Evolutionary conservation across 2,797 vertebrate species (phyloP).

Genomic region (Onychomys torridus): DNA sequence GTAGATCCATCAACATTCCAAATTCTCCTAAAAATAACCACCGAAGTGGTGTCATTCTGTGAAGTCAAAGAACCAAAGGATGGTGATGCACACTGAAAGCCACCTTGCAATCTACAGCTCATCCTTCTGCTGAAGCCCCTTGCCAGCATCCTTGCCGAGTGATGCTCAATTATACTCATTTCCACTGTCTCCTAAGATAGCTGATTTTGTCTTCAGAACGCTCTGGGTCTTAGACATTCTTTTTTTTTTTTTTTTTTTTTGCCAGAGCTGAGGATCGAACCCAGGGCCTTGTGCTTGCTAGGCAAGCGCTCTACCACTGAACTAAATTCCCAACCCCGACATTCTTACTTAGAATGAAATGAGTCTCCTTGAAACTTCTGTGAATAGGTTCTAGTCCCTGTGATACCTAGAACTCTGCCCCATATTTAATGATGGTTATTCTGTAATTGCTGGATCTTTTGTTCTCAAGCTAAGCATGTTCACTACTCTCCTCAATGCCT

Average conservation of each 20-base stretch:
- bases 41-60: not conserved
- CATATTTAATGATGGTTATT: not conserved
- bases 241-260: too few species aligned
- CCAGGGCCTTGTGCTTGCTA: too few species aligned
- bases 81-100: not conserved
- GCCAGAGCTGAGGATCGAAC: too few species aligned
- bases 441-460: conserved; percentile 15
- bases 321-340: too few species aligned
- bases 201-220: not conserved
- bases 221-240: conserved; percentile 41
- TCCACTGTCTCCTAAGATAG: not conserved
- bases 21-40: not conserved
- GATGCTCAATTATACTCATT: not conserved
- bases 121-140: not conserved
- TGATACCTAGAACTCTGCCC: not conserved
- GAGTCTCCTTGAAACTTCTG: not conserved
- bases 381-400: not conserved
- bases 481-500: not conserved
- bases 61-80: not conserved
- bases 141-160: not conserved
- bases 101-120: not conserved
- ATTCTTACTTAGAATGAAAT: conserved; percentile 11
- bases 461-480: not conserved
- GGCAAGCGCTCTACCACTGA: too few species aligned
- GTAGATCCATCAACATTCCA: not conserved